Percentiles rank a stretch among this genome's conserved stretches.
phyloP scores from a whole-genome alignment of 2,113 vertebrate species.

The Oreamnos americanus region DNA sequence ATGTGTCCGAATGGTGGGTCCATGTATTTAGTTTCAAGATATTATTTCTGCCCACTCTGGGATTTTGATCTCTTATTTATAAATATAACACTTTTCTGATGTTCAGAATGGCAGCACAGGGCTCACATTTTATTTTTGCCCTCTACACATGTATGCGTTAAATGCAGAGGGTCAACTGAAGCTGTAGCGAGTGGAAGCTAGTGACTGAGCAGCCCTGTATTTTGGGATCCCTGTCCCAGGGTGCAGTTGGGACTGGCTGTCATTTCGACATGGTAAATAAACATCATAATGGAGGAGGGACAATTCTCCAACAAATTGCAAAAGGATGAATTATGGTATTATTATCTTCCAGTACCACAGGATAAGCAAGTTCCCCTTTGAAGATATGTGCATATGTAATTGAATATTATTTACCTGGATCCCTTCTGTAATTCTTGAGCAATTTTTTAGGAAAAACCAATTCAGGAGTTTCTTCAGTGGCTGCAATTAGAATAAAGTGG shows the following conservation, averaged over 20 bases:
- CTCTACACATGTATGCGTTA: neutral
- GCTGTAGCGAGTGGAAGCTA: neutral
- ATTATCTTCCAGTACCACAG: slow-evolving; percentile 17
- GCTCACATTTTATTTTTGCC: neutral
- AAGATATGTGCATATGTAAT: neutral
- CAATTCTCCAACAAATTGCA: neutral
- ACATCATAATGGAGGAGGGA: neutral
- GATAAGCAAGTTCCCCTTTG: slow-evolving; percentile 42
- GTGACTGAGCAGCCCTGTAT: neutral
- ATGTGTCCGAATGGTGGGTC: neutral
- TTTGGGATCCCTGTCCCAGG: neutral
- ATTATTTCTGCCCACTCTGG: slow-evolving; percentile 32
- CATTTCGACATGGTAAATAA: slow-evolving; percentile 42
- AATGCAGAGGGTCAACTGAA: neutral
- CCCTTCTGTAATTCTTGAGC: slow-evolving; percentile 41
- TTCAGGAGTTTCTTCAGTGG: slow-evolving; percentile 1
- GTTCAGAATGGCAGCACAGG: slow-evolving; percentile 24
- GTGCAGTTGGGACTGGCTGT: neutral
- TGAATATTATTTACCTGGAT: slow-evolving; percentile 42
- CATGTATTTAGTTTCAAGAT: neutral
- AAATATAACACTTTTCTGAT: neutral
- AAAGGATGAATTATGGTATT: slow-evolving; percentile 15
- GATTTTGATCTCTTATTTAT: slow-evolving; percentile 10
- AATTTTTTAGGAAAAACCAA: slow-evolving; percentile 47
- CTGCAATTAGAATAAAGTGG: slow-evolving; percentile 55